phyloP scores from a whole-genome alignment of 1,140 invertebrate genomes.

The Eurosta solidaginis region DNA sequence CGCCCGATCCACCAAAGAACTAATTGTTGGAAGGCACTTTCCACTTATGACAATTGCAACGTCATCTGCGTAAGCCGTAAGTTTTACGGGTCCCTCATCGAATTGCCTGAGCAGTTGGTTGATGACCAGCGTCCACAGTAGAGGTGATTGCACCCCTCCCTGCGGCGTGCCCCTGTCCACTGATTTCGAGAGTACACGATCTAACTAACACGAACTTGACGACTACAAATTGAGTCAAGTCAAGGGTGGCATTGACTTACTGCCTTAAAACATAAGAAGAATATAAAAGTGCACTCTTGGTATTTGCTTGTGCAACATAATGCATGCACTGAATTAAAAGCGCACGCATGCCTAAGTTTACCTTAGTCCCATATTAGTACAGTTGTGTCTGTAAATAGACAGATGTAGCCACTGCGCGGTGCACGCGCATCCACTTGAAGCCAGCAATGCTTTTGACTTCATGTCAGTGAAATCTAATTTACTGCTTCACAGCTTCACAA shows the following conservation, averaged over 20 bases:
- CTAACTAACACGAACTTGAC: too few relatives aligned
- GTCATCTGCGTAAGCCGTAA: too few relatives aligned
- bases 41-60: too few relatives aligned
- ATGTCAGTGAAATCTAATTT: slow-evolving; percentile 24
- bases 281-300: slow-evolving; percentile 15
- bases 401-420: not conserved
- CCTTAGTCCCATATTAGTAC: not conserved
- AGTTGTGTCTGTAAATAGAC: not conserved
- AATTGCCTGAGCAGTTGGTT: too few relatives aligned
- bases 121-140: too few relatives aligned
- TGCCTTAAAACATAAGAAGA: not conserved
- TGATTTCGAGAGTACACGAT: too few relatives aligned
- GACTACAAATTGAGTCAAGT: slow-evolving; percentile 1
- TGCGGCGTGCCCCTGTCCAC: not conserved
- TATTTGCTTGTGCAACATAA: slow-evolving; percentile 9
- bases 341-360: not conserved
- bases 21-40: too few relatives aligned
- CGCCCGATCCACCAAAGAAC: too few relatives aligned
- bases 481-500: slow-evolving; percentile 14
- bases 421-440: not conserved
- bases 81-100: too few relatives aligned
- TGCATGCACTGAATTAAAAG: not conserved
- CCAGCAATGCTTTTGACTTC: slow-evolving; percentile 7
- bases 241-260: not conserved
- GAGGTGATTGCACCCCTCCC: too few relatives aligned